Base-by-base conservation (phyloP, 2,888 invertebrate genomes). In the Parnassius apollo region DNA sequence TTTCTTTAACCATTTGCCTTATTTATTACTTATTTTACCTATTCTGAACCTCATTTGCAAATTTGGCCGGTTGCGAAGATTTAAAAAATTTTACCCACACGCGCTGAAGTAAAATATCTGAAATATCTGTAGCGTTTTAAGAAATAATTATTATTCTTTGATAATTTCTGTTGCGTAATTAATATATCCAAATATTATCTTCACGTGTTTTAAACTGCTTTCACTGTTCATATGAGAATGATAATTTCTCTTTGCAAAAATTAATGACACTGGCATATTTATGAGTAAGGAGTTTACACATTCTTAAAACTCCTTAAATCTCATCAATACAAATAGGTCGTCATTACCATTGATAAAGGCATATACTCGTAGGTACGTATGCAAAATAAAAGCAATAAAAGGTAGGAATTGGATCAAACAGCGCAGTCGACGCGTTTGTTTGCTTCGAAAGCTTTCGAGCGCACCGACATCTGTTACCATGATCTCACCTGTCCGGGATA, bases 401-500 rank as follows among this genome's bases (percentile, higher is more conserved):
- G 46, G 12, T 53, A 57, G 42, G 46, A 61, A 61, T 57, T 35
- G 35, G 22, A 18, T 42, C 13, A 42, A 48, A 49, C 42, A 25
- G 25, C 54, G 13, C 49, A 11, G 56, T 50, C 22, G 56, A 61
- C 35, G 9, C 11, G 18, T 45, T 7, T 25, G 25, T 44, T 25
- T 4, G 10, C 13, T 44, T 22, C 9, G 51, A 35, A 51, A 18
- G 8, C 9, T 42, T 44, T 22, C 9, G 51, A 18, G 46, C 42
- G 55, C n/a, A 50, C 45, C 55, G 56, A 50, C 63, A 63, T 63
- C 63, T 63, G 63, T 63, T 63, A 35, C 48, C 18, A 18, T 18
- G 45, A 59, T 35, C 58, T 63, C 63, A 63, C 63, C 63, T 63
- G 63, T 56, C 22, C 55, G 52, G 59, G 62, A 62, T 62, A 59